Conservation (phyloP, 2,888 invertebrate species). For the Pachymerium ferrugineum region DNA sequence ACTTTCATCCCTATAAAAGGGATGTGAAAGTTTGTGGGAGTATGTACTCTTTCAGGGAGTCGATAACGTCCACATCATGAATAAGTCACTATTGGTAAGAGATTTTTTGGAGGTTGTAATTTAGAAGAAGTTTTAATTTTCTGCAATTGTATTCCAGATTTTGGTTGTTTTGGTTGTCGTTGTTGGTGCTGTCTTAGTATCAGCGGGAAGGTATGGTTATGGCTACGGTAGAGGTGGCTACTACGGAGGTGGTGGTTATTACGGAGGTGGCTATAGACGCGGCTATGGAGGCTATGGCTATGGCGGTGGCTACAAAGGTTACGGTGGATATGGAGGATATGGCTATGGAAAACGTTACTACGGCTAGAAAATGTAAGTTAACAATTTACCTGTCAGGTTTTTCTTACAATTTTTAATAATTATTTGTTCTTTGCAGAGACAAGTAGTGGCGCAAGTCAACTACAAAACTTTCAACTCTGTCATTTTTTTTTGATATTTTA, state of each 20-base stretch:
- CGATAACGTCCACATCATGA: neutral
- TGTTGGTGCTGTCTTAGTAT: neutral
- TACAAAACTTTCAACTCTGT: too few relatives aligned
- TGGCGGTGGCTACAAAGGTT: neutral
- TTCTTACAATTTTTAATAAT: too few relatives aligned
- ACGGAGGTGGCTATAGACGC: neutral
- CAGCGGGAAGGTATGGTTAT: too few relatives aligned
- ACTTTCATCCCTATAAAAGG: neutral
- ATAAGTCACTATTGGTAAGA: neutral
- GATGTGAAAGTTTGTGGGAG: neutral
- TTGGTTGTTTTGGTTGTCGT: neutral
- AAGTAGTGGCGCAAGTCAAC: too few relatives aligned
- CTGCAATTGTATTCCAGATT: neutral
- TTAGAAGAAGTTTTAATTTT: neutral
- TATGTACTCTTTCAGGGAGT: neutral
- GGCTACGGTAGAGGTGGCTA: too few relatives aligned
- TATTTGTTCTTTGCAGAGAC: too few relatives aligned
- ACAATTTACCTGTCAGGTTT: too few relatives aligned
- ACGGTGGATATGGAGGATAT: too few relatives aligned
- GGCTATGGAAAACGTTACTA: too few relatives aligned
- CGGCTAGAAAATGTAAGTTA: too few relatives aligned
- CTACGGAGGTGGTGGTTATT: neutral
- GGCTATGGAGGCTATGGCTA: neutral
- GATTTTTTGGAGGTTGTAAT: neutral
- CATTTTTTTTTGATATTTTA: too few relatives aligned